phyloP scores from a whole-genome alignment of 2,113 vertebrate species.

The Sinocyclocheilus rhinocerous region DNA sequence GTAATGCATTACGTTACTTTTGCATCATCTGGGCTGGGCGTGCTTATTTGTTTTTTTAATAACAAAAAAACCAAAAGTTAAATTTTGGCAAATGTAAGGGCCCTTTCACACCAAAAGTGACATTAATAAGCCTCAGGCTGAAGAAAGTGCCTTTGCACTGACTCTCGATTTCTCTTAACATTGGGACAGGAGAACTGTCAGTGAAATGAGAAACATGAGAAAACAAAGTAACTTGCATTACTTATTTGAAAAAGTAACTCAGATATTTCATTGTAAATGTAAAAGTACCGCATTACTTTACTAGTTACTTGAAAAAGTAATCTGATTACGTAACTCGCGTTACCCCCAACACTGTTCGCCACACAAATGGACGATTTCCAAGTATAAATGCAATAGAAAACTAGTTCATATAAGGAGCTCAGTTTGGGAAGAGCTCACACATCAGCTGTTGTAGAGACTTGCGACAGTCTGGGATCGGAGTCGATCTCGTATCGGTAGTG shows the following conservation, averaged over 20 bases:
- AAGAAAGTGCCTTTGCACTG: neutral
- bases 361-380: conserved; percentile 60
- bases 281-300: neutral
- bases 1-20: neutral
- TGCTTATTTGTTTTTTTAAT: no score
- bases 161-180: neutral
- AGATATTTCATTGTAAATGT: neutral
- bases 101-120: neutral
- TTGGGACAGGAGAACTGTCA: neutral
- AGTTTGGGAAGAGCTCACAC: conserved; percentile 56
- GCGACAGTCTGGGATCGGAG: conserved; percentile 73
- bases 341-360: conserved; percentile 30
- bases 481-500: conserved; percentile 80
- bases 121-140: neutral
- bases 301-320: neutral
- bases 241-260: no score
- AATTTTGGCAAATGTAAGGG: neutral
- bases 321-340: neutral
- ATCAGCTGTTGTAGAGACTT: conserved; percentile 69
- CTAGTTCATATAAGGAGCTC: neutral
- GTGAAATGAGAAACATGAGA: neutral
- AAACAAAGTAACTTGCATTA: neutral
- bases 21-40: no score
- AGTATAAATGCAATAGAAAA: conserved; percentile 55
- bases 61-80: no score